Conservation (phyloP, 2,113 vertebrate genomes). For the Tragelaphus scriptus region DNA sequence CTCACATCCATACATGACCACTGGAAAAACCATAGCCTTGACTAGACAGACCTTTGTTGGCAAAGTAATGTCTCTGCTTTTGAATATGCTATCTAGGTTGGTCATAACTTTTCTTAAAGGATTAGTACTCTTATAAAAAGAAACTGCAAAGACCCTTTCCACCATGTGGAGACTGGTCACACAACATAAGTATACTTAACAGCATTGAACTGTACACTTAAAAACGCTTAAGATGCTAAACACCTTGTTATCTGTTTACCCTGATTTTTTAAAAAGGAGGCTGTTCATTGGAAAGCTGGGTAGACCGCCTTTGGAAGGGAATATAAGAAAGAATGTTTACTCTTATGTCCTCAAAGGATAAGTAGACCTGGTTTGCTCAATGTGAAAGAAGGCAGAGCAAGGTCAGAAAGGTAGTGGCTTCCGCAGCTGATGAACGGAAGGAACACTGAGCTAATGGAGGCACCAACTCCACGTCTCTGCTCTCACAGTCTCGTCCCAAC, state of each 20-base stretch:
- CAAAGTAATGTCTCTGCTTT: too few relatives aligned
- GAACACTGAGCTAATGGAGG: not conserved
- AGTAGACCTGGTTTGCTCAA: not conserved
- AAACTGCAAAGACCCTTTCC: not conserved
- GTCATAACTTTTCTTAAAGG: too few relatives aligned
- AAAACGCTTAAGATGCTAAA: not conserved
- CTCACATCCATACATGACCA: too few relatives aligned
- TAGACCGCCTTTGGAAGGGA: not conserved
- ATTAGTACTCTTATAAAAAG: not conserved
- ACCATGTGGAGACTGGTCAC: not conserved
- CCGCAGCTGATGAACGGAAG: too few relatives aligned
- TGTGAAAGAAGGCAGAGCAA: not conserved
- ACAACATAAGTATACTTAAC: not conserved
- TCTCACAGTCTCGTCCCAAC: not conserved
- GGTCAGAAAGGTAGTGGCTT: not conserved
- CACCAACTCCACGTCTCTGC: fast-evolving
- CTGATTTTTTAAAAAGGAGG: not conserved
- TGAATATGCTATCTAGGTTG: too few relatives aligned
- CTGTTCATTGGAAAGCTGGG: not conserved
- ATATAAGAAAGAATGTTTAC: not conserved
- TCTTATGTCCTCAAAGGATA: not conserved
- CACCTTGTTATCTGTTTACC: not conserved
- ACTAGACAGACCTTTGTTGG: too few relatives aligned
- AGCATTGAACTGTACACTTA: not conserved
- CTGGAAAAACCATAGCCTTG: too few relatives aligned